Conservation (phyloP, 2,113 vertebrate genomes). For the Percina caprodes region DNA sequence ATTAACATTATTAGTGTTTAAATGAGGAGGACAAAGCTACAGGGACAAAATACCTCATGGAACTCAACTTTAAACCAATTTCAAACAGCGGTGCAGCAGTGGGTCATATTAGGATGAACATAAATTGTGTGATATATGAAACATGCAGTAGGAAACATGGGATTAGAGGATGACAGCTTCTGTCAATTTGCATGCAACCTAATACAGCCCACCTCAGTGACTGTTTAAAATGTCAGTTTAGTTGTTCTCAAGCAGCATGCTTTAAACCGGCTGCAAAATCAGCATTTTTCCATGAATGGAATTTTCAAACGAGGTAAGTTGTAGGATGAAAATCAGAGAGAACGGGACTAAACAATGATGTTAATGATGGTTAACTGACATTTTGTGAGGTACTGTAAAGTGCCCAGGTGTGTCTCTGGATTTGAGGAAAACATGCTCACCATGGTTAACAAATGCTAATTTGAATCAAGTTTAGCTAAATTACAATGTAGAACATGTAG, state of each 20-base stretch:
- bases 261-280: neutral
- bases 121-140: too few species aligned
- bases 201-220: neutral
- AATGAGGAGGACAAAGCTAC: neutral
- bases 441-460: neutral
- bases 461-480: neutral
- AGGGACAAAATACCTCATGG: neutral
- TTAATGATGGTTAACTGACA: neutral
- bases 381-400: neutral
- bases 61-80: neutral
- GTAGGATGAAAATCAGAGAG: neutral
- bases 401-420: neutral
- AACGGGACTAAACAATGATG: neutral
- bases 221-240: neutral
- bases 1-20: neutral
- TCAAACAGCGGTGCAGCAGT: neutral
- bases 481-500: neutral
- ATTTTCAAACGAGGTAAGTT: slow-evolving; percentile 64
- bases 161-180: neutral
- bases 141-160: too few species aligned
- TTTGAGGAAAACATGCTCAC: neutral
- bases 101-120: neutral
- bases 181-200: neutral
- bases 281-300: neutral
- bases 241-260: neutral